Base-by-base conservation (phyloP, 2,113 vertebrate genomes). In the Rhinolophus sinicus region DNA sequence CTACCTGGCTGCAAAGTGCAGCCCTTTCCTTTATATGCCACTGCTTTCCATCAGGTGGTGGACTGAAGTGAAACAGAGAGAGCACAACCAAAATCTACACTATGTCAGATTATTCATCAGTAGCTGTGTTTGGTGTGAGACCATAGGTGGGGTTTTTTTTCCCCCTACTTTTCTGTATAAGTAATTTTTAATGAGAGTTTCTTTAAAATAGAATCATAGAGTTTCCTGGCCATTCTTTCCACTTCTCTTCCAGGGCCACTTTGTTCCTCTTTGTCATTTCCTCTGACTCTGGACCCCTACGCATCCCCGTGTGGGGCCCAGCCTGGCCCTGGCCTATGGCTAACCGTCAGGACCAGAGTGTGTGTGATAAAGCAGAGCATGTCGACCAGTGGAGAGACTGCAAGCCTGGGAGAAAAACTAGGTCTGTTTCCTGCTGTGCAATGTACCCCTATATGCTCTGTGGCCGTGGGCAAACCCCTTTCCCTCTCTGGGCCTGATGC, bases 401-500 rank as follows among this genome's bases (percentile, higher is more conserved):
- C 1, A 0, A n/a, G 58, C 65, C 33, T 80, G 44, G 70, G 70
- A 83, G 67, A 50, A 28, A 47, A 84, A 13, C 38, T 50, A 75
- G 35, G 47, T 26, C 38, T 60, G 5, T 16, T 58, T n/a, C 52
- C n/a, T 84, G 26, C 50, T 87, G 28, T 52, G 40, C 82, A 4
- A 50, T 50, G 47, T 13, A 50, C 47, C 8, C 8, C 11, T 56
- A 50, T 14, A 19, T 60, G 33, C 67, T 54, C n/a, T 85, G 56
- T 65, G 47, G 33, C 81, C 60, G 65, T 56, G 65, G 12, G 28
- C 44, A 80, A 69, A 77, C 19, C 40, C 75, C 54, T 83, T 85
- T 88, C 54, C 88, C 52, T 82, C 81, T 90, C 91, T 72, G 88
- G 52, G 58, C 33, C 83, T n/a, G 40, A 40, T 67, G 44, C 56